Base-by-base conservation (phyloP, 1,140 invertebrate species). In the Cephus cinctus region DNA sequence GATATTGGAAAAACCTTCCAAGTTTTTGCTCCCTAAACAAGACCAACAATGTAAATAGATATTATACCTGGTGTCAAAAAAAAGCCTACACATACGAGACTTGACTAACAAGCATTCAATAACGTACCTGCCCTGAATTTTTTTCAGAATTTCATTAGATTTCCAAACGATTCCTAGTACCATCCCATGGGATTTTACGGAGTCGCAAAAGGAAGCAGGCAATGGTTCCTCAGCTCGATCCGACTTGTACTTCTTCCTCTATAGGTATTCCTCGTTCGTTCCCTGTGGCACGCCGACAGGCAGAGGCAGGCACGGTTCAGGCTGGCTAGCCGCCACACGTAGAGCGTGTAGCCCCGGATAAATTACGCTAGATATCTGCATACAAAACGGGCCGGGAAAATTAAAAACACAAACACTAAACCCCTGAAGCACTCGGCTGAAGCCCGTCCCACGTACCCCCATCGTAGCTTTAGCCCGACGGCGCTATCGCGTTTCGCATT, bases 351-450 rank as follows among this genome's bases (percentile, higher is more conserved):
- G 35, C 40, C 52, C 14, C 45, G 57, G 59, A 62, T 65, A 64
- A 65, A 65, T 65, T 64, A 64, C 63, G 52, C 59, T 54, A 64
- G 63, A 64, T 65, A 65, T 64, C 63, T 64, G 61, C 61, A 65
- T 65, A 65, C 59, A 65, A 64, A 65, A 64, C 61, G 59, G 55
- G 12, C 49, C 32, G 38, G 57, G 57, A 65, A 65, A 65, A 65
- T 65, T 64, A 65, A 65, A 65, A 65, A 62, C 56, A 64, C 63
- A 62, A 65, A 65, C 61, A 62, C 50, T 50, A 34, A 51, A 34
- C 18, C 41, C 30, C 23, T 25, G 8, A 20, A 18, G 11, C 22
- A 11, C 23, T 35, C n/a, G 20, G 39, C 53, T 35, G n/a, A n/a
- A n/a, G n/a, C 21, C 23, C 31, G 22, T 34, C 48, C 20, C 19